These are phyloP conservation scores for Aproaerema taeniolella DNA, from an alignment of 2,888 invertebrate genomes.

Conservation along the genomic window DNA sequence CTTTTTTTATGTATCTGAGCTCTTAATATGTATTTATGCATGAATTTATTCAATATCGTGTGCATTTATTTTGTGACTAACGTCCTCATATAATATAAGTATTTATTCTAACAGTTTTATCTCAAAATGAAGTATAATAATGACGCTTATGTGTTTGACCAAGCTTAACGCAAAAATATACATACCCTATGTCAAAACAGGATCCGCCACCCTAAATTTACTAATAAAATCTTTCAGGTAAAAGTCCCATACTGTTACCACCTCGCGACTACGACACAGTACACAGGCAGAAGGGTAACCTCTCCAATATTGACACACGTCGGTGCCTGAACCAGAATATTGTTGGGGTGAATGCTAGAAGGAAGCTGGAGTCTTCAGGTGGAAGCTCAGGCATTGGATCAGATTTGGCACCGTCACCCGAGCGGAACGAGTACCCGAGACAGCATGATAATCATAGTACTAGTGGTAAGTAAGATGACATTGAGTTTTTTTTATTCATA, in stretches of 20 bases:
- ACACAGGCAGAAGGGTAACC: slow-evolving; percentile 80
- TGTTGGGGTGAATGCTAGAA: slow-evolving; percentile 64
- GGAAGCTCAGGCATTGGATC: slow-evolving; percentile 94
- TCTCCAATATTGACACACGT: slow-evolving; percentile 66
- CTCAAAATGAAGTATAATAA: no score
- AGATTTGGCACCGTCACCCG: slow-evolving; percentile 91
- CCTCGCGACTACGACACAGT: slow-evolving; percentile 97
- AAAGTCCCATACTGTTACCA: slow-evolving; percentile 89
- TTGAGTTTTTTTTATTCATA: not conserved
- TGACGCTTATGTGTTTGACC: no score
- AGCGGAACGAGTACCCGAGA: slow-evolving; percentile 67
- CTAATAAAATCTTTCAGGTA: slow-evolving; percentile 42
- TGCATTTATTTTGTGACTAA: no score
- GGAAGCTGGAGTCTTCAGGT: slow-evolving; percentile 82
- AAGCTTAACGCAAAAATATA: no score
- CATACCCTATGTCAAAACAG: no score
- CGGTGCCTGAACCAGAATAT: slow-evolving; percentile 85
- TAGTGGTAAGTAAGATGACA: slow-evolving; percentile 67
- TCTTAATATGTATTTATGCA: no score
- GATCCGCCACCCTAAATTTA: no score
- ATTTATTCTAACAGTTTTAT: no score
- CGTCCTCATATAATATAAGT: no score
- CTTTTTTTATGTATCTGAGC: no score
- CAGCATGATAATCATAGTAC: slow-evolving; percentile 79
- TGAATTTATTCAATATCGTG: no score